Evolutionary conservation across 2,888 invertebrate genomes (phyloP), one percentile per base, ranked within the genome.

Genomic region (Netelia fuscicornis): DNA sequence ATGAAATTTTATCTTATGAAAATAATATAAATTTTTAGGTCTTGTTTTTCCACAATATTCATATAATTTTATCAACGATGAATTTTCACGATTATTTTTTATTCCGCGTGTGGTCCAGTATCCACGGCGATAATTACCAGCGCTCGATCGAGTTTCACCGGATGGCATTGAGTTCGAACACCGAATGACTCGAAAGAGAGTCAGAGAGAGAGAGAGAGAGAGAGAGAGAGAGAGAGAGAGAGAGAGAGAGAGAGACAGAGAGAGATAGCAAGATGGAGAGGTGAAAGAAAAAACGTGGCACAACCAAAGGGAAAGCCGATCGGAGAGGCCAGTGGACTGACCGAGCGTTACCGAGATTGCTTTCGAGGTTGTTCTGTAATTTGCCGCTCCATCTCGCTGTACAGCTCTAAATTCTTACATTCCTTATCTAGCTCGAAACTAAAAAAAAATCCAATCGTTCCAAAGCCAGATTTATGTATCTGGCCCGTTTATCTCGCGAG

Each of bases 281-380:
- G 17, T 54, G 30, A 72, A 54, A 58, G 68, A 44, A 10, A 70
- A 77, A 72, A 77, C 20, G 65, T 64, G 2, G 52, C 67, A 70
- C 17, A 72, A 68, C 68, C 52, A 52, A 44, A 74, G 62, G 68
- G 81, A 81, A 81, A 84, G 72, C 76, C 58, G 67, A 30, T 64
- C 68, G 23, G 67, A 68, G 70, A 37, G 78, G 71, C 20, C 71
- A 10, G 13, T 70, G 6, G 52, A 68, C 68, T 23, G 70, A 65
- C 62, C 80, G 42, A 77, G 76, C 82, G 65, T 76, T 71, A 65
- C 60, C 65, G 25, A 71, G n/a, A 56, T 42, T 62, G 70, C 64
- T 67, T 70, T 54, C 13, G 52, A 17, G 17, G 17, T 25, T 62
- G 44, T 70, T 42, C 13, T 54, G 48, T 17, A n/a, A 23, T 77